Base-by-base conservation (phyloP, 2,888 invertebrate genomes). In the Agrenia bidenticulata region DNA sequence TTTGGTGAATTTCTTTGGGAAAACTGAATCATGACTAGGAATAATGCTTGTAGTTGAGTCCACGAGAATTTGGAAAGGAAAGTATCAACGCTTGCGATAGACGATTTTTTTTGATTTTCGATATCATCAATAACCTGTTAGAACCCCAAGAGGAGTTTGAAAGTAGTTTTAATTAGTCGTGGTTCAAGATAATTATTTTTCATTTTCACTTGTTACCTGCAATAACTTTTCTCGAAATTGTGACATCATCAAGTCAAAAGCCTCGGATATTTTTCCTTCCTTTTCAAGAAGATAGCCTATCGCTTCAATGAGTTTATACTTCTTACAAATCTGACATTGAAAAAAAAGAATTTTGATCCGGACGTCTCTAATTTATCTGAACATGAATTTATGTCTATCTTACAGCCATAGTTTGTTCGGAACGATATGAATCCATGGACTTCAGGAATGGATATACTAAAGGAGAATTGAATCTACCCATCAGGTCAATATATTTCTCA, bases 251-350 rank as follows among this genome's bases (percentile, higher is more conserved):
- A 78, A 64, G 24, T 86, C 83, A 77, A 90, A 87, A 1, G 90
- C 89, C 77, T 85, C 86, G 75, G 85, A 83, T 78, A 87, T 87
- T 79, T 90, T 87, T 13, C 89, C 89, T 68, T 86, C 84, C 78
- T 87, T 86, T 79, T 92, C 92, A 69, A 90, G 81, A 60, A 92
- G 83, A 75, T 86, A 86, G 17, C 90, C 89, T 57, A 87, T 86
- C 0, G 88, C 87, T 69, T 86, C 85, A 61, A 85, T 83, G 37
- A 87, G 82, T 64, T 85, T 82, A 77, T 86, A 82, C 72, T 84
- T 82, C 70, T 84, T 82, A 51, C 88, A 87, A 67, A 89, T 86
- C 80, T 84, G 80, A 49, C 50, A 19, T 39, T 39, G 39, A 39
- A 39, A 39, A 39, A 39, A 15, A 39, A 15, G 15, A 39, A 39